Conservation (phyloP, 2,888 invertebrate species). For the Ectemnius cavifrons region DNA sequence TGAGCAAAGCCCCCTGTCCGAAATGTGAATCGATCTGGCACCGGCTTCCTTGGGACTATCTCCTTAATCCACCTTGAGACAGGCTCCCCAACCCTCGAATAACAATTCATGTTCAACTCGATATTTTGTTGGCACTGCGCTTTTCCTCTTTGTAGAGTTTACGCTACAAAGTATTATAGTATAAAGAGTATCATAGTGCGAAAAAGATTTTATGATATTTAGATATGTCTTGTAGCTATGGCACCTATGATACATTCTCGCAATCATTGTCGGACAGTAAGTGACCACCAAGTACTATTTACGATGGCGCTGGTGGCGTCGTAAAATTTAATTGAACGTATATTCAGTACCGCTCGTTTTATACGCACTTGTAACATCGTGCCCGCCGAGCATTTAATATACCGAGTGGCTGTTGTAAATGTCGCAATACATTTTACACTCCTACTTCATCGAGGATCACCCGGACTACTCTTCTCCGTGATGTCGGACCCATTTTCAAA, state of each 20-base stretch:
- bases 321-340: slow-evolving; percentile 60
- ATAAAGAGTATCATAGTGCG: no score
- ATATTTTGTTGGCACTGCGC: no score
- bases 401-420: background rate
- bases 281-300: slow-evolving; percentile 49
- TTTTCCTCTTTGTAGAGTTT: no score
- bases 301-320: slow-evolving; percentile 36
- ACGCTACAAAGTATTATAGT: no score
- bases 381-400: background rate
- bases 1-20: slow-evolving; percentile 3
- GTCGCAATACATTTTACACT: slow-evolving; percentile 5
- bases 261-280: background rate
- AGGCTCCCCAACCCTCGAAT: no score
- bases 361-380: slow-evolving; percentile 46
- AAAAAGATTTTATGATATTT: no score
- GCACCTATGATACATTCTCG: no score
- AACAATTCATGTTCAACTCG: no score
- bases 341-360: slow-evolving; percentile 37
- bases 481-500: no score
- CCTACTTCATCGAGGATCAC: background rate
- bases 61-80: background rate
- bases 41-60: background rate
- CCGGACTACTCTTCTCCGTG: no score
- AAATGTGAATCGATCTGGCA: background rate
- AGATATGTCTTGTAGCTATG: no score